Evolutionary conservation across 2,797 vertebrate genomes (phyloP).

Genomic region (Nyctalus aviator): DNA sequence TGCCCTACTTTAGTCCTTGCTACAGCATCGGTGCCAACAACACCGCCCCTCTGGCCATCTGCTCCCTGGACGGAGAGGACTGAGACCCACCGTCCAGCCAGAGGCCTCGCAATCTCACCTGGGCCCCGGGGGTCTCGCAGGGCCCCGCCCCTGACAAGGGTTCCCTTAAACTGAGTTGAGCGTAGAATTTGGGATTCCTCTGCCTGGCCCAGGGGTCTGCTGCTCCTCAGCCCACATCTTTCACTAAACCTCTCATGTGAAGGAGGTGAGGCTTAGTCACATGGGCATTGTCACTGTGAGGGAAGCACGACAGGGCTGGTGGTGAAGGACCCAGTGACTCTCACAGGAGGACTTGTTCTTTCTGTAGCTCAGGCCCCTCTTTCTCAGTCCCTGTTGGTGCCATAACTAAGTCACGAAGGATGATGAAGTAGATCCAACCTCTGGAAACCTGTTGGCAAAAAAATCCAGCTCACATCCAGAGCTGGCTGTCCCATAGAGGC

Average conservation of each 20-base stretch:
- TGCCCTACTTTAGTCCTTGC: constrained; percentile 92
- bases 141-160: neutral
- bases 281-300: neutral
- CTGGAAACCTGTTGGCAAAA: neutral
- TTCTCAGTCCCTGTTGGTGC: neutral
- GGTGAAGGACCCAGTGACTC: neutral
- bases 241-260: neutral
- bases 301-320: neutral
- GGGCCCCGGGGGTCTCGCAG: neutral
- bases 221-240: neutral
- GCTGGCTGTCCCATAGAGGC: neutral
- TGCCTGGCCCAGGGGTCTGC: neutral
- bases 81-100: neutral
- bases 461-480: neutral
- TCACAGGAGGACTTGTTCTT: neutral
- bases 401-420: neutral
- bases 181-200: neutral
- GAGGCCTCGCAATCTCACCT: neutral
- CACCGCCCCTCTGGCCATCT: constrained; percentile 87
- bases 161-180: neutral
- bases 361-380: neutral
- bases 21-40: constrained; percentile 86
- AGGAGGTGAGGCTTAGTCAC: neutral
- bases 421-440: neutral
- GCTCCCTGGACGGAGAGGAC: constrained; percentile 80